Conservation (phyloP, 2,797 vertebrate species). For the Apodemus agrarius region DNA sequence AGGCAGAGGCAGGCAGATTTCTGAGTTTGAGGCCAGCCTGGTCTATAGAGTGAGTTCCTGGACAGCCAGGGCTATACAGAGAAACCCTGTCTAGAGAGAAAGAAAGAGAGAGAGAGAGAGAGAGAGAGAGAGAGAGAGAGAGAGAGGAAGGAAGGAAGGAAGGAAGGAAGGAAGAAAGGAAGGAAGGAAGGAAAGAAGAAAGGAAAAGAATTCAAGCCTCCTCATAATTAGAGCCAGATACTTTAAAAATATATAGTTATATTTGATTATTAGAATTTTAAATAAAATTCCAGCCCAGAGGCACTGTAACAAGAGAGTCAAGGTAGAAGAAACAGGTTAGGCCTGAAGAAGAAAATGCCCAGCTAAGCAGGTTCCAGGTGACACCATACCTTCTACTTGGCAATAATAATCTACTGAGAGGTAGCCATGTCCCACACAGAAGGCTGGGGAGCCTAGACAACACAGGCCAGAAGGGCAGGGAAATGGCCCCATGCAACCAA, state of each 20-base stretch:
- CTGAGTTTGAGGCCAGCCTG: too few species aligned
- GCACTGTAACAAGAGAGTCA: constrained; percentile 15
- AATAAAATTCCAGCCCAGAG: constrained; percentile 24
- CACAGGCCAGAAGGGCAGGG: neutral
- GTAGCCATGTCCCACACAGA: neutral
- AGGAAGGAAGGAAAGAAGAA: too few species aligned
- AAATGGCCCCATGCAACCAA: neutral
- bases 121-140: too few species aligned
- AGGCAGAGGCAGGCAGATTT: too few species aligned
- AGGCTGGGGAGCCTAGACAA: neutral
- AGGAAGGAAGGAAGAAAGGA: too few species aligned
- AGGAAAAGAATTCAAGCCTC: neutral
- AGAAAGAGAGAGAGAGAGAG: too few species aligned
- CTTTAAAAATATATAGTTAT: constrained; percentile 14
- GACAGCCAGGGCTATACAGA: too few species aligned
- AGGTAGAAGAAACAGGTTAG: neutral
- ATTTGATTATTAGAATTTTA: constrained; percentile 52
- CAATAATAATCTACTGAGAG: constrained; percentile 33
- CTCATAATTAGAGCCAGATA: constrained; percentile 30
- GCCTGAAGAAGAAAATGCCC: neutral
- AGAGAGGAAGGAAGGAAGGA: too few species aligned
- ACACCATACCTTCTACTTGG: constrained; percentile 15
- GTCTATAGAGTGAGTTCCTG: too few species aligned
- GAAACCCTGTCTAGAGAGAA: too few species aligned
- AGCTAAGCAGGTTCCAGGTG: constrained; percentile 4